Evolutionary conservation across 1,140 invertebrate genomes (phyloP).

Genomic region (Ceratina australensis): DNA sequence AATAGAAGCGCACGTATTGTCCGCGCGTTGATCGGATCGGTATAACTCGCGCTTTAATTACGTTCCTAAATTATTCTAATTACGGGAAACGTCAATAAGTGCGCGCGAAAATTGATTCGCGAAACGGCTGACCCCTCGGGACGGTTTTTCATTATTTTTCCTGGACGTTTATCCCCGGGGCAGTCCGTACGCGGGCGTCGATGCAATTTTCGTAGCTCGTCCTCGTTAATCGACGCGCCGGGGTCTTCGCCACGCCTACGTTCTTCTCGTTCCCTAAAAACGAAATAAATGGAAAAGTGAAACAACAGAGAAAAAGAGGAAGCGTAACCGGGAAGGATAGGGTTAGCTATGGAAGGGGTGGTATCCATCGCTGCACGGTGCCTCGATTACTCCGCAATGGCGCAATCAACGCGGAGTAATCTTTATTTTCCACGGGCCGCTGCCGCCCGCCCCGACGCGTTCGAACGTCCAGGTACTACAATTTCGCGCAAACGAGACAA

Average conservation of each 20-base stretch:
- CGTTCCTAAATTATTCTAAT: conserved; percentile 55
- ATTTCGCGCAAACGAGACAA: conserved; percentile 74
- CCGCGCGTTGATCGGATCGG: background rate
- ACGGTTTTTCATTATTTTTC: conserved; percentile 21
- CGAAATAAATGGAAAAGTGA: conserved; percentile 44
- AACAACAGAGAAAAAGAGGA: conserved; percentile 6
- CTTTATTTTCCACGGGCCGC: conserved; percentile 68
- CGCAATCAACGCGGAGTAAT: conserved; percentile 74
- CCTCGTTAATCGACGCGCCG: conserved; percentile 44
- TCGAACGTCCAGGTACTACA: conserved; percentile 68
- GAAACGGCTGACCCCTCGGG: background rate
- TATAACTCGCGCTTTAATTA: conserved; percentile 38
- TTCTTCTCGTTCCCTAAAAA: background rate
- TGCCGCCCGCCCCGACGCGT: conserved; percentile 60
- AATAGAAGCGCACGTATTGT: conserved; percentile 26
- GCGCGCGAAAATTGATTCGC: conserved; percentile 48
- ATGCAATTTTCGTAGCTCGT: conserved; percentile 51
- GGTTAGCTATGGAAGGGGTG: background rate
- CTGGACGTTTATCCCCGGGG: background rate
- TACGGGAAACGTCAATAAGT: conserved; percentile 42
- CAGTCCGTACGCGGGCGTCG: background rate
- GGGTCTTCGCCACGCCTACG: background rate
- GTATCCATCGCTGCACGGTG: conserved; percentile 42
- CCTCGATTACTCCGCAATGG: conserved; percentile 68
- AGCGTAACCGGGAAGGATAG: background rate